Percentiles rank a stretch among this genome's conserved stretches.
phyloP scores from a whole-genome alignment of 2,797 vertebrate species.

The Erethizon dorsatum region DNA sequence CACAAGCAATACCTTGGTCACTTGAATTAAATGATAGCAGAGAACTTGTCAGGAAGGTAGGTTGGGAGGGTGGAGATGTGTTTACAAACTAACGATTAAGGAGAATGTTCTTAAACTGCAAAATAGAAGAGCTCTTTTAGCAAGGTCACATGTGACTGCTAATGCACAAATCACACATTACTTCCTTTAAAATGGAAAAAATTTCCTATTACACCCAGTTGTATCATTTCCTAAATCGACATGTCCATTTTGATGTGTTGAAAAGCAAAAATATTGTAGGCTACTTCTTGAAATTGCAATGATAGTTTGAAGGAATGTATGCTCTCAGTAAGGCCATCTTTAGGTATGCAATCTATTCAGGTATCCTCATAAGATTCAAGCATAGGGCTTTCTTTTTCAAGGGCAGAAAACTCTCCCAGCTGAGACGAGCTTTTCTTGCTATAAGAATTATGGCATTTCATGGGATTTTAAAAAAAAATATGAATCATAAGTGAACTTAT shows the following conservation, averaged over 20 bases:
- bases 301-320: neutral
- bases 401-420: neutral
- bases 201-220: neutral
- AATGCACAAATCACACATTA: neutral
- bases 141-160: neutral
- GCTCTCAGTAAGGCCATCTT: neutral
- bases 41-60: neutral
- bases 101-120: neutral
- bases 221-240: neutral
- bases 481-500: neutral
- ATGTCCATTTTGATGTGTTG: neutral
- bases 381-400: neutral
- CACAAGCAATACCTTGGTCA: neutral
- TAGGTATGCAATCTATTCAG: neutral
- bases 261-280: conserved; percentile 12
- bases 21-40: conserved; percentile 16
- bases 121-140: conserved; percentile 31
- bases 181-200: neutral
- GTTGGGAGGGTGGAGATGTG: neutral
- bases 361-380: neutral
- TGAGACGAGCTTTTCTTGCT: neutral
- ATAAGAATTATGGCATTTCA: neutral
- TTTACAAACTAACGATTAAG: neutral
- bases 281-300: neutral
- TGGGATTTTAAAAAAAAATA: neutral